These are phyloP conservation scores for Buceros bicornis DNA, from an alignment of 2,797 vertebrate species.

Conservation along the genomic window DNA sequence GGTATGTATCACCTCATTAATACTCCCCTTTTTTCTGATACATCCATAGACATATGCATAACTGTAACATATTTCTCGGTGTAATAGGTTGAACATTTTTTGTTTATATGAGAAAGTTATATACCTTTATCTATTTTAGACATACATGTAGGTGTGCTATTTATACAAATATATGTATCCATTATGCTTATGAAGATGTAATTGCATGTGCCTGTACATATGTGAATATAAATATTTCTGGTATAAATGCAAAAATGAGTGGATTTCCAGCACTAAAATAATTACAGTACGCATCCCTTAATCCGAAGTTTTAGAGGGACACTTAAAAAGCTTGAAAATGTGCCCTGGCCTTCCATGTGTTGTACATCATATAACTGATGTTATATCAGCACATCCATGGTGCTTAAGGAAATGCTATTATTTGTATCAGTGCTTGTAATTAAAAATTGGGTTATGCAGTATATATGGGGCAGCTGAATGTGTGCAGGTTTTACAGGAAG, in stretches of 20 bases:
- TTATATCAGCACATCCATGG: background rate
- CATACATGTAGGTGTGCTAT: fast-evolving
- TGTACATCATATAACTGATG: background rate
- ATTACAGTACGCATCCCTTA: background rate
- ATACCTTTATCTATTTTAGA: background rate
- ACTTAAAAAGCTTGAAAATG: background rate
- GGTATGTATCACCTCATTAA: slow-evolving; percentile 77
- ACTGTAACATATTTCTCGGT: background rate
- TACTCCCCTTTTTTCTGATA: background rate
- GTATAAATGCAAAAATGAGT: background rate
- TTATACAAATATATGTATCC: background rate
- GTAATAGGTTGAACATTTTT: background rate
- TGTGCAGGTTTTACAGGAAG: background rate
- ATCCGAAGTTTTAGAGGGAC: background rate
- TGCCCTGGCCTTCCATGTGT: background rate
- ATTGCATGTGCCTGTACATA: background rate
- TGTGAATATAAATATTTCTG: background rate
- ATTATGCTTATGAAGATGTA: background rate
- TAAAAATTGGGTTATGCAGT: background rate
- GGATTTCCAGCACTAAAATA: background rate
- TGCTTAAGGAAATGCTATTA: background rate
- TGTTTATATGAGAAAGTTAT: background rate
- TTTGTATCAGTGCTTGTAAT: background rate
- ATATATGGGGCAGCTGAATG: background rate
- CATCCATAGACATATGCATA: background rate